phyloP scores from a whole-genome alignment of 1,140 invertebrate genomes.

The Neodiprion lecontei region DNA sequence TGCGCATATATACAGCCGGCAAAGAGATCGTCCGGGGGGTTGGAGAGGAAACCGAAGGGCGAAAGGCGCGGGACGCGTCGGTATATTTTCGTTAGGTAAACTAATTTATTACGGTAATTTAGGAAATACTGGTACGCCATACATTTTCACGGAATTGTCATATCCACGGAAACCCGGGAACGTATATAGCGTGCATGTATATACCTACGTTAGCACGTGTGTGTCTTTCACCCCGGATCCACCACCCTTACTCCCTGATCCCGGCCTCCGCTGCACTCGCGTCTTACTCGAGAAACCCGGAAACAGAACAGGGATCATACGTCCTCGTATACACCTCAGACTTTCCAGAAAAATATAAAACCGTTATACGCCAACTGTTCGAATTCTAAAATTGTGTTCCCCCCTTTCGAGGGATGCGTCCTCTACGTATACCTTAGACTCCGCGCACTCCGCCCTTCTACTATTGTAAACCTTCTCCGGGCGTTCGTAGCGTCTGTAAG shows the following conservation, averaged over 20 bases:
- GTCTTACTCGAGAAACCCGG: background rate
- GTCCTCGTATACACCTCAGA: background rate
- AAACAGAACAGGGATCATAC: slow-evolving; percentile 1
- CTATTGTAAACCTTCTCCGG: too few relatives aligned
- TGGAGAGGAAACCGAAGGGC: background rate
- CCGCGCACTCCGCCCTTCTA: too few relatives aligned
- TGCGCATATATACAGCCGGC: background rate
- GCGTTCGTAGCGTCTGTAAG: too few relatives aligned
- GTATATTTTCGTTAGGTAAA: slow-evolving; percentile 22
- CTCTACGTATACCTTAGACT: background rate
- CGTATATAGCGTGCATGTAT: background rate
- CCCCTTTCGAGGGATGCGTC: background rate
- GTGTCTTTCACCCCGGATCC: background rate
- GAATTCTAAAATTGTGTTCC: background rate
- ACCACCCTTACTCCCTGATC: background rate
- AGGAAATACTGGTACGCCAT: slow-evolving; percentile 10
- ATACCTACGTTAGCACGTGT: background rate
- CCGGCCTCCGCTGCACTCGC: background rate
- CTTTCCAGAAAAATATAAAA: slow-evolving; percentile 6
- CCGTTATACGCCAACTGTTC: background rate
- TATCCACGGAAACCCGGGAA: slow-evolving; percentile 3
- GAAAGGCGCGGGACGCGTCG: background rate
- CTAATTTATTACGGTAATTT: slow-evolving; percentile 18
- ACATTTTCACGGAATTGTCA: slow-evolving; percentile 17
- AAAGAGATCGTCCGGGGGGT: background rate